These are phyloP conservation scores for Meliscaeva auricollis DNA, from an alignment of 2,888 invertebrate genomes.

Conservation along the genomic window DNA sequence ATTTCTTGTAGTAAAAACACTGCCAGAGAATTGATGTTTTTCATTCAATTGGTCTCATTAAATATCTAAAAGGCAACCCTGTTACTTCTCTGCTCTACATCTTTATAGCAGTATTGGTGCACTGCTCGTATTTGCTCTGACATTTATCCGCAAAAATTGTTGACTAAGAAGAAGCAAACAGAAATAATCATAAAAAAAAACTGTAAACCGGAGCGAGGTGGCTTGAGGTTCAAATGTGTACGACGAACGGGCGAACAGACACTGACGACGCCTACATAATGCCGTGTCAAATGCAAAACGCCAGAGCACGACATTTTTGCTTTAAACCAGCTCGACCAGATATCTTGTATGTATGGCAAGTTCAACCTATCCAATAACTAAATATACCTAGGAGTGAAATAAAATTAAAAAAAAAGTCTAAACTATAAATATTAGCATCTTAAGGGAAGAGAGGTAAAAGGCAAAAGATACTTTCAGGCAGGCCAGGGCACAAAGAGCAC, in stretches of 20 bases:
- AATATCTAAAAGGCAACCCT: conserved; percentile 8
- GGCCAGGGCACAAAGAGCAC: conserved; percentile 52
- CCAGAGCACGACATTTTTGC: conserved; percentile 77
- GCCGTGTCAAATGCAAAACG: conserved; percentile 76
- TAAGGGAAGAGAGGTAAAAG: conserved; percentile 35
- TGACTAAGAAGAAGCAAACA: conserved; percentile 58
- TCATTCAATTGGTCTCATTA: no score
- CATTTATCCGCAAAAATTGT: conserved; percentile 70
- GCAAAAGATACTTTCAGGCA: conserved; percentile 60
- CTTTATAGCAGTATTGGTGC: conserved; percentile 22
- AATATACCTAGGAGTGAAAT: conserved; percentile 52
- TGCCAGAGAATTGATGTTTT: no score
- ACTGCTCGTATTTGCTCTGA: conserved; percentile 69
- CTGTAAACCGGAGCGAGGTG: conserved; percentile 37
- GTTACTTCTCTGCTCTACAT: conserved; percentile 37
- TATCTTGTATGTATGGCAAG: conserved; percentile 76
- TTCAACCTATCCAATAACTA: conserved; percentile 65
- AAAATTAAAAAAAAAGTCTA: conserved; percentile 40
- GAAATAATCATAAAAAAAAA: conserved; percentile 24
- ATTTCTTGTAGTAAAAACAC: no score
- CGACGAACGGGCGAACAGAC: conserved; percentile 51
- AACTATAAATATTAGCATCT: conserved; percentile 73
- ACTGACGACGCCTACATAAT: conserved; percentile 77
- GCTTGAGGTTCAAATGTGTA: conserved; percentile 57
- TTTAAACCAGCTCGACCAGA: conserved; percentile 77